A percentile compares a stretch with the other conserved stretches of the same genome.
These are phyloP conservation scores for Arremon brunneinucha DNA, from an alignment of 2,797 vertebrate species.

Conservation along the genomic window DNA sequence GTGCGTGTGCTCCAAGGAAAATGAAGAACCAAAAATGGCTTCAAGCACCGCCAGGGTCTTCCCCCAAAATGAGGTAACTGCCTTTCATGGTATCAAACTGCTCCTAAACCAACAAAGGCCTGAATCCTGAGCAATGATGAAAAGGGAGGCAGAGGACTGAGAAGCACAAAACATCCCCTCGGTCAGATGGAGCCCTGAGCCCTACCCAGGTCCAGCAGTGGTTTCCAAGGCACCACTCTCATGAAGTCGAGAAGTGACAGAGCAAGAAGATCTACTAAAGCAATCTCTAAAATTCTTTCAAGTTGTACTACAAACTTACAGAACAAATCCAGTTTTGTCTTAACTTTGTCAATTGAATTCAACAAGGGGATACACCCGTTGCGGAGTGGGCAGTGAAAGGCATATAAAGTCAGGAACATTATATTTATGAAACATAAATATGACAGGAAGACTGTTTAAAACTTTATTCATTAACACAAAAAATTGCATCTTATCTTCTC, in stretches of 20 bases:
- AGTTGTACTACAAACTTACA: neutral
- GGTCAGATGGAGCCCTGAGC: neutral
- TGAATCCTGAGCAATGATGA: neutral
- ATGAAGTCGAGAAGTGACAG: rapidly evolving
- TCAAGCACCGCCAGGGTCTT: neutral
- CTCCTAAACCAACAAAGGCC: neutral
- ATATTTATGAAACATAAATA: constrained; percentile 1
- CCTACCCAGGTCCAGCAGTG: rapidly evolving
- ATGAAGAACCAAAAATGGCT: neutral
- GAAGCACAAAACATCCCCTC: neutral
- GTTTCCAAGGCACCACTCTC: neutral
- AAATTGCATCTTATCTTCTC: neutral
- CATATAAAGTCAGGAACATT: neutral
- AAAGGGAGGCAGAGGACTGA: neutral
- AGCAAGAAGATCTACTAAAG: neutral
- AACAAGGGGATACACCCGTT: neutral
- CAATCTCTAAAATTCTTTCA: neutral
- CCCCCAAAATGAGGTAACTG: neutral
- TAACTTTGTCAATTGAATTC: neutral
- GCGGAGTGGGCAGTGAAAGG: neutral
- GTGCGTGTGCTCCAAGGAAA: rapidly evolving
- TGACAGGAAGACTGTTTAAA: neutral
- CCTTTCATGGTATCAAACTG: neutral
- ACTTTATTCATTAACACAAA: constrained; percentile 11
- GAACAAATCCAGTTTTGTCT: neutral